Percentiles rank a stretch among this genome's conserved stretches.
Evolutionary conservation across 2,797 vertebrate species (phyloP).

Genomic region (Euthynnus affinis): DNA sequence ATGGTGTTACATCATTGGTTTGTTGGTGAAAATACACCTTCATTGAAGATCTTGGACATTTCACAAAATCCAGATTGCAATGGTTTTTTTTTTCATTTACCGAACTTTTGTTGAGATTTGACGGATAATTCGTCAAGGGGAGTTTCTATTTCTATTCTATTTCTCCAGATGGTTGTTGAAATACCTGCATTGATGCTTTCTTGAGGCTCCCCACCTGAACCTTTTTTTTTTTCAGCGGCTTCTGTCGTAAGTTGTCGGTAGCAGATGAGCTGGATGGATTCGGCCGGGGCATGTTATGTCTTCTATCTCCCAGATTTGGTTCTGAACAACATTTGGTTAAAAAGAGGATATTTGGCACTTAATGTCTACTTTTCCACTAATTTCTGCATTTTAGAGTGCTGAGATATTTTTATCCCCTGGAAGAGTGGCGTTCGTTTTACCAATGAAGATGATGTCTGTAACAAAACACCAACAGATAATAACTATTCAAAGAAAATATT

Average conservation of each 20-base stretch:
- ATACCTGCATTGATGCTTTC: neutral
- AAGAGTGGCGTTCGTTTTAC: constrained; percentile 9
- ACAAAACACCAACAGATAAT: no score
- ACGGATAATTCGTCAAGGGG: neutral
- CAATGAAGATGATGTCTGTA: no score
- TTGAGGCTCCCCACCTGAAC: neutral
- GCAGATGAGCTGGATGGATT: neutral
- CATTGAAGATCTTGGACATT: neutral
- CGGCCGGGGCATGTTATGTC: neutral
- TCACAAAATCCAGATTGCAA: neutral
- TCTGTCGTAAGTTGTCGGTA: constrained; percentile 9
- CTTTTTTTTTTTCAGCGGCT: neutral
- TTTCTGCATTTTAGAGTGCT: constrained; percentile 1
- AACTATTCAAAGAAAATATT: no score
- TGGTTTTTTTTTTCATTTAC: neutral
- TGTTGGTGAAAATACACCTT: neutral
- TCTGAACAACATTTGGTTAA: constrained; percentile 17
- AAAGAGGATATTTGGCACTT: neutral
- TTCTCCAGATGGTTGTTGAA: constrained; percentile 31
- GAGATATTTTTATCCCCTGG: constrained; percentile 19
- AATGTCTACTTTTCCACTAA: neutral
- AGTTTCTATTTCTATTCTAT: neutral
- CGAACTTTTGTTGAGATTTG: neutral
- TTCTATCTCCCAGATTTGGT: constrained; percentile 5
- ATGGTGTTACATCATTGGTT: no score